Conservation (phyloP, 2,113 vertebrate genomes). For the Neotragus moschatus region DNA sequence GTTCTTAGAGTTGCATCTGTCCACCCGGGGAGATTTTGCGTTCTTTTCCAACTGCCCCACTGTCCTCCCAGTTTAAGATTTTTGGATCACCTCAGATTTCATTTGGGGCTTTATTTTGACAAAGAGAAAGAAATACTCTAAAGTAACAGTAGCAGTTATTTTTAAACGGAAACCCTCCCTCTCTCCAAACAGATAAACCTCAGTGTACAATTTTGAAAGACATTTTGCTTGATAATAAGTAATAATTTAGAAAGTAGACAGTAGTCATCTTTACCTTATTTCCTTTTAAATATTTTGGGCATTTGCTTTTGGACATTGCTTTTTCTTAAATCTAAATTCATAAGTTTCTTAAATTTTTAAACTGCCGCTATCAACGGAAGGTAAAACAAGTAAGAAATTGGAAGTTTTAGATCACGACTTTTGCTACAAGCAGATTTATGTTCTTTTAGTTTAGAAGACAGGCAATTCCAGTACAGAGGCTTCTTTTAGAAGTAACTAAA, state of each 20-base stretch:
- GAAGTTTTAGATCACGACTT: background rate
- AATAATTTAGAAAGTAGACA: background rate
- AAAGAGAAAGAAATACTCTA: slow-evolving; percentile 16
- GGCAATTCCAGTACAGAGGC: background rate
- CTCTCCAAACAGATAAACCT: slow-evolving; percentile 2
- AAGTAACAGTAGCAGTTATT: slow-evolving; percentile 12
- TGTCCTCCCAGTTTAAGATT: slow-evolving; percentile 12
- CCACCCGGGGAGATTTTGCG: background rate
- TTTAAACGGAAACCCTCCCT: slow-evolving; percentile 1
- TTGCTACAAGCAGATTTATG: background rate
- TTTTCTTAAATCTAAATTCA: slow-evolving; percentile 43
- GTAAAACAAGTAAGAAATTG: slow-evolving; percentile 14
- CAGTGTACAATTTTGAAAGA: slow-evolving; percentile 57
- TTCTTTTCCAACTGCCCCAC: slow-evolving; percentile 32
- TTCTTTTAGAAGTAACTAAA: slow-evolving; percentile 30
- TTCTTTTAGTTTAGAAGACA: background rate
- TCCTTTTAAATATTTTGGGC: slow-evolving; percentile 38
- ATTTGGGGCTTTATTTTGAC: slow-evolving; percentile 64
- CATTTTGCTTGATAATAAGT: slow-evolving; percentile 26
- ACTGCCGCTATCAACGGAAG: background rate
- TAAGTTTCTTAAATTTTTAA: slow-evolving; percentile 7
- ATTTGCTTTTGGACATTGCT: background rate
- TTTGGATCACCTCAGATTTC: slow-evolving; percentile 43
- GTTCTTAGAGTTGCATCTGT: slow-evolving; percentile 49
- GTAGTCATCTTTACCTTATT: slow-evolving; percentile 1